phyloP scores from a whole-genome alignment of 2,113 vertebrate genomes.

The Gambusia holbrooki region DNA sequence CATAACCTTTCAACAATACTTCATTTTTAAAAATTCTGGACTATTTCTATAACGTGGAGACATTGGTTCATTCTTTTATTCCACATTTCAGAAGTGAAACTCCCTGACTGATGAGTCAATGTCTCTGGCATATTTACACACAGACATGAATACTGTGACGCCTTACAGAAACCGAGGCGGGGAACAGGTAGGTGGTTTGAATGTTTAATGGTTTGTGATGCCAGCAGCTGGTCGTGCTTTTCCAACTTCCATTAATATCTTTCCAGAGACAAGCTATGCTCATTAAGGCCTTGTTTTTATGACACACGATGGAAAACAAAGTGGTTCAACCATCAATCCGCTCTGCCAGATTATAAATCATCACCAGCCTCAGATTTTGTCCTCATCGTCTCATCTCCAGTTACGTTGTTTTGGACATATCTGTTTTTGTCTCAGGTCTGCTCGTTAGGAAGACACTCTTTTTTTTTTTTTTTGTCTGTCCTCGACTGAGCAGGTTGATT shows the following conservation, averaged over 20 bases:
- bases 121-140: constrained; percentile 22
- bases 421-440: constrained; percentile 24
- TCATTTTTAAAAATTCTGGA: no score
- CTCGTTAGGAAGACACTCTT: constrained; percentile 21
- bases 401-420: constrained; percentile 37
- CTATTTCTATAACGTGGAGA: no score
- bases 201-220: constrained; percentile 48
- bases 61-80: neutral
- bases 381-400: constrained; percentile 21
- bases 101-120: constrained; percentile 55
- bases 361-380: constrained; percentile 19
- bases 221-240: constrained; percentile 50
- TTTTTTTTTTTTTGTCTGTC: constrained; percentile 27
- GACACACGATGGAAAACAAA: neutral
- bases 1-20: no score
- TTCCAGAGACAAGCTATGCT: constrained; percentile 35
- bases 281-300: neutral
- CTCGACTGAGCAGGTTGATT: constrained; percentile 57
- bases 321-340: neutral
- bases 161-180: neutral
- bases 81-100: constrained; percentile 9
- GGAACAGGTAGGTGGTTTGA: constrained; percentile 15
- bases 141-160: constrained; percentile 12
- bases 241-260: constrained; percentile 32
- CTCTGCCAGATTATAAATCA: constrained; percentile 25